A percentile compares a stretch with the other conserved stretches of the same genome.
phyloP scores from a whole-genome alignment of 2,113 vertebrate species.

The Pimephales promelas region DNA sequence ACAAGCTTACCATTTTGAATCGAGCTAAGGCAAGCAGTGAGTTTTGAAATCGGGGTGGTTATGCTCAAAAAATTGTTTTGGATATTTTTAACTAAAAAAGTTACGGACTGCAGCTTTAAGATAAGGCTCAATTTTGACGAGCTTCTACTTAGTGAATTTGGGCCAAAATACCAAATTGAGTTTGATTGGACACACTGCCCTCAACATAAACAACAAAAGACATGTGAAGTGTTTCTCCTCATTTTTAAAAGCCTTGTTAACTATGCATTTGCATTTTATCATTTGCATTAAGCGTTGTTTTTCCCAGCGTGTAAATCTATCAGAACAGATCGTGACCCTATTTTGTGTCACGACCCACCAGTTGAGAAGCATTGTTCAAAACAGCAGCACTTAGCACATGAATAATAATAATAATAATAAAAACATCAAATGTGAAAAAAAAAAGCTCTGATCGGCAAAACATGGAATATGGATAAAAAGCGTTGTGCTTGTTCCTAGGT shows the following conservation, averaged over 20 bases:
- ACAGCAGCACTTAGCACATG: slow-evolving; percentile 3
- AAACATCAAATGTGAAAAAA: not conserved
- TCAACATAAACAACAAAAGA: not conserved
- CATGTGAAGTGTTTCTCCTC: not conserved
- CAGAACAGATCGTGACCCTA: not conserved
- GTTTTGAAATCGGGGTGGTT: no score
- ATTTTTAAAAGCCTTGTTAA: slow-evolving; percentile 2
- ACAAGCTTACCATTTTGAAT: no score
- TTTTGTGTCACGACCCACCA: not conserved
- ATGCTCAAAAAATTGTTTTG: no score
- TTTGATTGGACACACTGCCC: not conserved
- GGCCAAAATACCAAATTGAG: not conserved
- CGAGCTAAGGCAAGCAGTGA: no score
- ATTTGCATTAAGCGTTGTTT: not conserved
- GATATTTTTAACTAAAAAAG: no score
- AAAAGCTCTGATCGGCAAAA: not conserved
- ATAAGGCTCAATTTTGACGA: not conserved
- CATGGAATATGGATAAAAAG: not conserved
- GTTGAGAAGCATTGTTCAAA: slow-evolving; percentile 6
- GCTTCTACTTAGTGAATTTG: not conserved
- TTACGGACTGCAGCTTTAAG: no score
- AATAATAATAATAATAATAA: not conserved
- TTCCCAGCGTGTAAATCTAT: not conserved
- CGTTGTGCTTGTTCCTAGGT: slow-evolving; percentile 10
- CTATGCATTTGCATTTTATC: not conserved